Percentiles rank a stretch among this genome's conserved stretches.
phyloP scores from a whole-genome alignment of 2,113 vertebrate species.

The Oryzias celebensis region DNA sequence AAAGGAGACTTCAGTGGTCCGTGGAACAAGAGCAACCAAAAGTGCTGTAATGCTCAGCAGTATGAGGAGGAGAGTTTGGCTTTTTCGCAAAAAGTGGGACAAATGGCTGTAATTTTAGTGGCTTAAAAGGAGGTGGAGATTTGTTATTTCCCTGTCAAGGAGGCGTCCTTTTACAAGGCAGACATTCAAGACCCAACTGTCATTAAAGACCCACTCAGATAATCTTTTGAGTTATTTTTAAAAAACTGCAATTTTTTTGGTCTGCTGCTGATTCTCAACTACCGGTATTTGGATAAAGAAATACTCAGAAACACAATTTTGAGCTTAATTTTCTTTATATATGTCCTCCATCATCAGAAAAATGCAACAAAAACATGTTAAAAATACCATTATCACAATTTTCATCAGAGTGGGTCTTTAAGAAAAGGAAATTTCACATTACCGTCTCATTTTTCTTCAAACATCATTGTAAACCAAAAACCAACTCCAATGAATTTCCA shows the following conservation, averaged over 20 bases:
- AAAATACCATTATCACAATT: not conserved
- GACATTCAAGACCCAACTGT: not conserved
- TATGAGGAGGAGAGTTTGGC: conserved; percentile 42
- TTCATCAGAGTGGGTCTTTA: not conserved
- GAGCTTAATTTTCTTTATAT: too few species aligned
- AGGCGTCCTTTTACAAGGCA: conserved; percentile 6
- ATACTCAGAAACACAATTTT: too few species aligned
- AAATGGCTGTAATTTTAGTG: conserved; percentile 9
- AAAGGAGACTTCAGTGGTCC: conserved; percentile 63
- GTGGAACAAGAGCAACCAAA: conserved; percentile 59
- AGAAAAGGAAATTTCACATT: not conserved
- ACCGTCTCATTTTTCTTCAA: not conserved
- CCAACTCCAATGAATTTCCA: conserved; percentile 1
- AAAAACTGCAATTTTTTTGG: too few species aligned
- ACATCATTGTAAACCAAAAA: conserved; percentile 3
- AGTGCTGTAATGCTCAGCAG: conserved; percentile 65
- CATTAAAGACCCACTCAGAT: too few species aligned
- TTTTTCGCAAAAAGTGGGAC: conserved; percentile 62
- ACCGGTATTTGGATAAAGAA: too few species aligned
- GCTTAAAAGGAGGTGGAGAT: not conserved
- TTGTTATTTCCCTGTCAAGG: conserved; percentile 1
- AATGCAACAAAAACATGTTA: too few species aligned
- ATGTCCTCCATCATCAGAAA: too few species aligned
- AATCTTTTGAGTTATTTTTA: too few species aligned
- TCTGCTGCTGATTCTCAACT: too few species aligned